phyloP scores from a whole-genome alignment of 2,888 invertebrate species.

The Chydorus sphaericus region DNA sequence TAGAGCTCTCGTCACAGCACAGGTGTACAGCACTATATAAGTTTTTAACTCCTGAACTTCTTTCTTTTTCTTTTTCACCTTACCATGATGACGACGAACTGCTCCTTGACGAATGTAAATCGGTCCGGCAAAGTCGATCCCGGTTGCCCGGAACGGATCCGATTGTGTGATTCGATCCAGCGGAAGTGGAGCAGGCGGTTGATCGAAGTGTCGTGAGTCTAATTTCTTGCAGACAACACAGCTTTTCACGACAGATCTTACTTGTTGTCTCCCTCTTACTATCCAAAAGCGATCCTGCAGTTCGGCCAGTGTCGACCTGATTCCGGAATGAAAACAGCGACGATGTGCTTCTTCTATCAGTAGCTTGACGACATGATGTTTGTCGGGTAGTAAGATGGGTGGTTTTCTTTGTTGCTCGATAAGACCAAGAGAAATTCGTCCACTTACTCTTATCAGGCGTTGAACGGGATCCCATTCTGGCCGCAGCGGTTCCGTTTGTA shows the following conservation, averaged over 20 bases:
- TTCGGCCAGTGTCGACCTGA: constrained; percentile 11
- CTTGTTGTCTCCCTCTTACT: constrained; percentile 9
- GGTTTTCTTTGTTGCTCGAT: background rate
- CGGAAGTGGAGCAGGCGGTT: constrained; percentile 11
- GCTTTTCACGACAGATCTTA: constrained; percentile 13
- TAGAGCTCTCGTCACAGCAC: background rate
- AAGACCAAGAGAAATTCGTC: too few species aligned
- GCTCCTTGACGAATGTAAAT: too few species aligned
- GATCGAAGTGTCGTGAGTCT: background rate
- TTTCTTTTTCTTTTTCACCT: constrained; percentile 16
- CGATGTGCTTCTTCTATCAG: background rate
- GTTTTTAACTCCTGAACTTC: background rate
- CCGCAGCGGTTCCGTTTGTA: background rate
- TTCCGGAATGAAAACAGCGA: constrained; percentile 14
- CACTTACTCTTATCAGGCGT: background rate
- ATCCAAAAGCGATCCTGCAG: constrained; percentile 17
- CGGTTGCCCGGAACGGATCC: constrained; percentile 15
- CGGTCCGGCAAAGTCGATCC: constrained; percentile 22
- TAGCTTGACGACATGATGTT: background rate
- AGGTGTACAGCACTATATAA: background rate
- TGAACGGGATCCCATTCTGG: background rate
- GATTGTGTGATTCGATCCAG: background rate
- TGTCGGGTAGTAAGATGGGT: background rate
- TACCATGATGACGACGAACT: too few species aligned
- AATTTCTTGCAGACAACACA: constrained; percentile 14